Percentiles rank a stretch among this genome's conserved stretches.
Evolutionary conservation across 2,113 vertebrate species (phyloP).

Genomic region (Rhinolophus sinicus): DNA sequence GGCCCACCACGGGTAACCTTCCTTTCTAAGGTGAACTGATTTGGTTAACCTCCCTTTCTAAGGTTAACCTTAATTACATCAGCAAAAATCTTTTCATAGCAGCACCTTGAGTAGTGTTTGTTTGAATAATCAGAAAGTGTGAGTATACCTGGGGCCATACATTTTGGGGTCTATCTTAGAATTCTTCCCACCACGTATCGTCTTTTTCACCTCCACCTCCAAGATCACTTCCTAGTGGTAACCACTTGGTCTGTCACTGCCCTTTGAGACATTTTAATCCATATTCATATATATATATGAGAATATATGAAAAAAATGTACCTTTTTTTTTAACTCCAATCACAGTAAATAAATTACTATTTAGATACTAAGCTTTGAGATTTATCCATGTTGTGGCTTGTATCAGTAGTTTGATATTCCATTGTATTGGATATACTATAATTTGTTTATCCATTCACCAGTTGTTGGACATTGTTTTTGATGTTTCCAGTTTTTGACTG

Average conservation of each 20-base stretch:
- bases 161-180: not conserved
- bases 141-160: not conserved
- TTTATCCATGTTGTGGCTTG: not conserved
- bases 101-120: not conserved
- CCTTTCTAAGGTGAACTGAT: not conserved
- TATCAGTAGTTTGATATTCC: not conserved
- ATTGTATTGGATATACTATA: not conserved
- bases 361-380: not conserved
- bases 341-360: not conserved
- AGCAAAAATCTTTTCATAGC: not conserved
- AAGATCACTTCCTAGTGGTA: not conserved
- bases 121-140: not conserved
- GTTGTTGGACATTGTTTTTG: not conserved
- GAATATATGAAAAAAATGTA: not conserved
- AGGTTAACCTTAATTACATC: not conserved
- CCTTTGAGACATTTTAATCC: not conserved
- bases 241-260: not conserved
- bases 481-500: not conserved
- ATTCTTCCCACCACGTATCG: not conserved
- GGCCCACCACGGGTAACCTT: not conserved
- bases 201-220: not conserved
- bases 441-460: not conserved
- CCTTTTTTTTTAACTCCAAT: not conserved
- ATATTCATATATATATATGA: not conserved
- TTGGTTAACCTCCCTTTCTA: not conserved